Evolutionary conservation across 2,113 vertebrate genomes (phyloP), one percentile per base, ranked within the genome.

Genomic region (Pogona vitticeps): DNA sequence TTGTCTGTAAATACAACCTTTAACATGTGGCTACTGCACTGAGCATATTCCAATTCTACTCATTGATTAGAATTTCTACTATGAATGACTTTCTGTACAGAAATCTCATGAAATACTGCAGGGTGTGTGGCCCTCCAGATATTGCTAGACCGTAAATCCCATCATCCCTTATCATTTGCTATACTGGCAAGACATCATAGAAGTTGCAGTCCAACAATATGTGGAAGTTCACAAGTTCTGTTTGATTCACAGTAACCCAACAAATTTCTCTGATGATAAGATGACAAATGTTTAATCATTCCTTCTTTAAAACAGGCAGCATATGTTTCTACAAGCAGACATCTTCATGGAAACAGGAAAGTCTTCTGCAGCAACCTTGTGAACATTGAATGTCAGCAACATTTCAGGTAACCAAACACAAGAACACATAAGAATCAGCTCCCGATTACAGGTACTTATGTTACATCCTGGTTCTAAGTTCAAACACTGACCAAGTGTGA

Each of bases 381-480:
- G 46, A 52, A 52, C 46, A 52, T 10, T 52, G 10, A 52, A 52
- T 52, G 10, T 52, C 46, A 6, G 46, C 10, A 6, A 88, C 85
- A 92, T 77, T 81, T 65, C 75, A 67, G 85, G 52, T 88, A 87
- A 68, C 59, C 65, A 46, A 1, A 76, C 77, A n/a, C 28, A 86
- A 88, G 88, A 68, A 58, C 76, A 90, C 56, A 88, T 89, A 86
- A 82, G 84, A 90, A 87, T 84, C 89, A 85, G 33, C 7, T 14
- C 9, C 6, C 63, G 85, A 86, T 85, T 88, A 88, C 75, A 93
- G 90, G 86, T 84, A 83, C 90, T 93, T 94, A 90, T 91, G 88
- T 86, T 94, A 84, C 80, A 81, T 58, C 56, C 85, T 94, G 92
- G 88, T 90, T 93, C 92, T 91, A 94, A 93, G 76, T 91, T 93